A percentile compares a stretch with the other conserved stretches of the same genome.
These are phyloP conservation scores for Sylvicapra grimmia DNA, from an alignment of 2,113 vertebrate species.

Conservation along the genomic window DNA sequence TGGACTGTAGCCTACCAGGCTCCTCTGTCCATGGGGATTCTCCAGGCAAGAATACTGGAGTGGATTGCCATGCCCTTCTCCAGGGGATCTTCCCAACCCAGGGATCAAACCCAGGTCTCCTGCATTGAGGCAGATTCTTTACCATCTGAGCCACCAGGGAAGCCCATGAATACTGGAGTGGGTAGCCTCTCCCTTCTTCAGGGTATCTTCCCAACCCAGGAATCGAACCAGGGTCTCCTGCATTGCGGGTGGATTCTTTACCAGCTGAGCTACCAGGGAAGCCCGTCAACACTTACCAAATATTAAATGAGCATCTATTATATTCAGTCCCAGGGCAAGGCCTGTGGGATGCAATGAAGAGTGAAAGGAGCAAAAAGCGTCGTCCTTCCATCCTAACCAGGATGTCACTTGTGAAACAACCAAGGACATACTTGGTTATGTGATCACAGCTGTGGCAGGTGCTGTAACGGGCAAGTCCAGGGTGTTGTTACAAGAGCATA, in stretches of 20 bases:
- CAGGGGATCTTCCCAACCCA: not conserved
- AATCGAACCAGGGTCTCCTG: not conserved
- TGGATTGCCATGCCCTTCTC: not conserved
- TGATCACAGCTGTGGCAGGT: fast-evolving
- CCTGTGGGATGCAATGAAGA: not conserved
- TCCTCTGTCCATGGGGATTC: not conserved
- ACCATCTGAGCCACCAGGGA: not conserved
- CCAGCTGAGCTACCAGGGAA: not conserved
- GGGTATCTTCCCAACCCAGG: not conserved
- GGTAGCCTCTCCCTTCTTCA: not conserved
- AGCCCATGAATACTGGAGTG: not conserved
- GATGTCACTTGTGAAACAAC: fast-evolving
- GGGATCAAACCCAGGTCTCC: not conserved
- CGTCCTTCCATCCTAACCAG: fast-evolving
- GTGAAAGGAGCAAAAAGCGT: not conserved
- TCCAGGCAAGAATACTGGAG: not conserved
- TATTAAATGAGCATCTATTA: not conserved
- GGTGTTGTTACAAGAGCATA: not conserved
- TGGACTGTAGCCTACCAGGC: not conserved
- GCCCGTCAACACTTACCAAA: not conserved
- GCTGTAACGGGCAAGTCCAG: fast-evolving
- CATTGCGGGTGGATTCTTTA: not conserved
- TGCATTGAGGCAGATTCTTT: not conserved
- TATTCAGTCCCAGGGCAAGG: not conserved
- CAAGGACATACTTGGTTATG: fast-evolving